Base-by-base conservation (phyloP, 35 echinoderm and acorn worm species). In the Lytechinus variegatus region DNA sequence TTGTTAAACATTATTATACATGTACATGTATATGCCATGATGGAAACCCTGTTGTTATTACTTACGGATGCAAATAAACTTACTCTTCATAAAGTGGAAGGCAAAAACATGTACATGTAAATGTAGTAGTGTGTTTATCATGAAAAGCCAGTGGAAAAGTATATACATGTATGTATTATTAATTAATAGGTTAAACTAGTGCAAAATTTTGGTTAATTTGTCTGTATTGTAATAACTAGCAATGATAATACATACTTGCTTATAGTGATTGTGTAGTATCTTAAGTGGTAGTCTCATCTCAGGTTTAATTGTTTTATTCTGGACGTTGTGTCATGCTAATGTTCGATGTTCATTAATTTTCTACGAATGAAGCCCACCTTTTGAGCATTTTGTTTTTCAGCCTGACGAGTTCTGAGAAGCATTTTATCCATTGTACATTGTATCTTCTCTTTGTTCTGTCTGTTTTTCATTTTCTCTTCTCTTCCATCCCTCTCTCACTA, bases 381-480 rank as follows among this genome's bases (percentile, higher is more conserved):
- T n/a, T n/a, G n/a, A 79, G 66, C 66, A 79, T 79, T 79, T 79
- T 79, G 66, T n/a, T 79, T 5, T 24, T 79, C 8, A 79, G 66
- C 66, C 29, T 52, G 52, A 90, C 52, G 27, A 94, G 54, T 86
- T 27, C 27, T 57, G 57, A 94, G 19, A 94, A 55, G 60, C 60
- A 87, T 8, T 87, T 44, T 27, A 87, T 88, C 29, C 86, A 54
- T 54, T 95, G 86, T 52, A 61, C 93, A 94, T 94, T 56, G 66
- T 94, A 44, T 94, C 21, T 24, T 72, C 52, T 94, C 53, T 27
- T 89, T 54, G 79, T 87, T 57, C 28, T 54, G 44, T 87, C 86
- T 95, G 2, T 79, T 12, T 86, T 95, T 95, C 10, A 95, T 95
- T 55, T 71, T 96, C 91, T 93, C 61, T 86, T 93, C 91, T 87